These are phyloP conservation scores for Holcopasites calliopsidis DNA, from an alignment of 1,140 invertebrate species.

Conservation along the genomic window DNA sequence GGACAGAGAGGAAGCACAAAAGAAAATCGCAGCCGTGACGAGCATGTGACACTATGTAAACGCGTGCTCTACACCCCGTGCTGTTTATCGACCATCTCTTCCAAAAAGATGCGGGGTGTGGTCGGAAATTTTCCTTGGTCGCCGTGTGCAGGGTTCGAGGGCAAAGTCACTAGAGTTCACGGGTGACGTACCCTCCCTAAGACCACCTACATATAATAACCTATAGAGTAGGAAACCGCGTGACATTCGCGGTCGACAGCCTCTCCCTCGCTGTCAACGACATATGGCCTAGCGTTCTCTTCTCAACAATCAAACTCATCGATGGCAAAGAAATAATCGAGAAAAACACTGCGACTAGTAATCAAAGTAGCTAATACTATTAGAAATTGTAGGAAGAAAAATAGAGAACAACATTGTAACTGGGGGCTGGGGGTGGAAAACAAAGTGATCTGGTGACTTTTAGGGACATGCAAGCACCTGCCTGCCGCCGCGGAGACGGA, in stretches of 20 bases:
- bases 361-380: no score
- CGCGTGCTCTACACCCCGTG: conserved; percentile 20
- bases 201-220: background rate
- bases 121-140: conserved; percentile 41
- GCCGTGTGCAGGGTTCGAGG: background rate
- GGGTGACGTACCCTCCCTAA: background rate
- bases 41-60: conserved; percentile 29
- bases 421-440: background rate
- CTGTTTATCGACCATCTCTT: conserved; percentile 52
- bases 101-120: conserved; percentile 54
- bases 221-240: background rate
- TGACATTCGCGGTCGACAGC: background rate
- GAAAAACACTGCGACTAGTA: no score
- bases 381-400: background rate
- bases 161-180: conserved; percentile 33
- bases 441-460: conserved; percentile 48
- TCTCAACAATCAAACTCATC: no score
- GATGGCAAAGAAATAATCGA: background rate
- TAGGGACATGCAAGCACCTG: conserved; percentile 63
- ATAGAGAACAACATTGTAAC: background rate
- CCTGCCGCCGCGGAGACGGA: conserved; percentile 25
- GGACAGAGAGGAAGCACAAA: background rate
- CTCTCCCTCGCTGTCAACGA: background rate
- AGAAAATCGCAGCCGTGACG: background rate
- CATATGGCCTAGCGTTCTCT: no score